Conservation (phyloP, 2,888 invertebrate genomes). For the Drosophila nr. perissopoda region DNA sequence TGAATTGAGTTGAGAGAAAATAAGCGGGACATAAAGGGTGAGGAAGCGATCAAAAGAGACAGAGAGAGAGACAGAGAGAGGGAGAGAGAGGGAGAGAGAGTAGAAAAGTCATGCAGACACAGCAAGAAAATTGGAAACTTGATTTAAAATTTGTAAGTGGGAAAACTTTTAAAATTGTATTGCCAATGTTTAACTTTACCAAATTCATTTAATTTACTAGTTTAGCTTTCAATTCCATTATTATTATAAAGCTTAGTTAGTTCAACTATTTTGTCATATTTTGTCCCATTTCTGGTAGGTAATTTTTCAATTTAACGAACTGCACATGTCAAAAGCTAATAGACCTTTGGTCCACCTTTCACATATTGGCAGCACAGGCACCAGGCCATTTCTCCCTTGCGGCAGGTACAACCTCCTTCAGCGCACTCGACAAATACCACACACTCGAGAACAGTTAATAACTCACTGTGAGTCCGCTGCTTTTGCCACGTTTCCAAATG, state of each 20-base stretch:
- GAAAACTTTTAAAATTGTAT: neutral
- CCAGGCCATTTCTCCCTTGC: constrained; percentile 21
- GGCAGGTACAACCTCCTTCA: constrained; percentile 10
- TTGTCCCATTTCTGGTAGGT: neutral
- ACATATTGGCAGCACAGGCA: constrained; percentile 26
- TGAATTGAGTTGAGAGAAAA: constrained; percentile 38
- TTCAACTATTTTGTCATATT: neutral
- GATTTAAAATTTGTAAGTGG: neutral
- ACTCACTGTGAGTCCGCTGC: constrained; percentile 44
- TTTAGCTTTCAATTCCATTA: neutral
- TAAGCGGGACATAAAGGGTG: neutral
- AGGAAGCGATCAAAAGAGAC: neutral
- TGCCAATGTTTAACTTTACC: neutral
- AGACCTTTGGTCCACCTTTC: constrained; percentile 53
- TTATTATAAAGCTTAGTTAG: neutral
- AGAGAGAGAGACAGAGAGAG: neutral
- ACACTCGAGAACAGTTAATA: constrained; percentile 44
- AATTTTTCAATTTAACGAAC: constrained; percentile 39
- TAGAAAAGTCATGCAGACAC: neutral
- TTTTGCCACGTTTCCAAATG: constrained; percentile 55
- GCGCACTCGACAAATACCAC: constrained; percentile 29
- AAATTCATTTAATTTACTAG: neutral
- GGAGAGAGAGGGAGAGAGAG: neutral
- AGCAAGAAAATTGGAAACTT: neutral
- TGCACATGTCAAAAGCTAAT: constrained; percentile 19